Conservation (phyloP, 2,113 vertebrate genomes). For the Hipposideros armiger region DNA sequence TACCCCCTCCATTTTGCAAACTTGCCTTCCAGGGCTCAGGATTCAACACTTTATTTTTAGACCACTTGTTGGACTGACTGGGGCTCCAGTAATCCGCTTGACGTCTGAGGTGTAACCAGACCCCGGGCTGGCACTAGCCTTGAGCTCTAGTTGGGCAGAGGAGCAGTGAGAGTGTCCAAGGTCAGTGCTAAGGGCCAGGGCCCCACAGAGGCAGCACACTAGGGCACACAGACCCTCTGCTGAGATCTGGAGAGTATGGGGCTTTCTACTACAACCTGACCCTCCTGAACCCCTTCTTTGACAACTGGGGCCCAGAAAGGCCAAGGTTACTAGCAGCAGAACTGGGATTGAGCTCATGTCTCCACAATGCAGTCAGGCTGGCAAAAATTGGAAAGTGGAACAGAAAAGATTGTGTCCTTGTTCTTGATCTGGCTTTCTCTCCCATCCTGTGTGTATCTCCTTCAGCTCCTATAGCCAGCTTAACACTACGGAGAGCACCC, state of each 20-base stretch:
- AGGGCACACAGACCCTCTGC: background rate
- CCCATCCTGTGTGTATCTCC: background rate
- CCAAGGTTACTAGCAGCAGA: background rate
- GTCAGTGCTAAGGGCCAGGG: background rate
- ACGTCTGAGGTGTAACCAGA: constrained; percentile 37
- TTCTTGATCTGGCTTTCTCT: background rate
- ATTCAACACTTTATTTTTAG: constrained; percentile 59
- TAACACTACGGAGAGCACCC: background rate
- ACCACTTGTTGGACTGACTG: background rate
- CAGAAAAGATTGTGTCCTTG: background rate
- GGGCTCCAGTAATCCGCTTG: constrained; percentile 11
- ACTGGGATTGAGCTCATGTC: background rate
- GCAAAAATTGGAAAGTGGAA: background rate
- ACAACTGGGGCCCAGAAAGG: background rate
- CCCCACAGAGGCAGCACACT: background rate
- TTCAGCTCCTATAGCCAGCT: background rate
- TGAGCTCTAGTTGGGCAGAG: background rate
- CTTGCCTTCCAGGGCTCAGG: background rate
- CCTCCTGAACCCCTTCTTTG: background rate
- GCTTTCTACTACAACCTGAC: background rate
- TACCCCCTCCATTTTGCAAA: background rate
- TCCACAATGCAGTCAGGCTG: background rate
- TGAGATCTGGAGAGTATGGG: background rate
- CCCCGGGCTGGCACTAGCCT: background rate
- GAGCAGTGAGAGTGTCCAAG: background rate